Conservation (phyloP, 2,797 vertebrate genomes). For the Spea hammondii region DNA sequence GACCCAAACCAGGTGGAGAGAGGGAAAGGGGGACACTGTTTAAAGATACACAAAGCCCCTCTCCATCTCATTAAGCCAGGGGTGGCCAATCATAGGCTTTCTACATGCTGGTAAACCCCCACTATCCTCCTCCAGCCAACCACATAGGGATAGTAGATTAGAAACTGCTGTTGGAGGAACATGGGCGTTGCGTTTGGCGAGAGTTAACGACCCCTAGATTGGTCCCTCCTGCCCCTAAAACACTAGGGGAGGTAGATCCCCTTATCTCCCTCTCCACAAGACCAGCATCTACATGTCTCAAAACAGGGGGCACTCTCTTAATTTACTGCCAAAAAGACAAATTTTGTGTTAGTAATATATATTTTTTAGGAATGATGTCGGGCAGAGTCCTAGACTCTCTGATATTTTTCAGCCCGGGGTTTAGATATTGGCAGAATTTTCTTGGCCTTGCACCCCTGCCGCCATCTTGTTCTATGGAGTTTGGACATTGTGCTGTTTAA, state of each 20-base stretch:
- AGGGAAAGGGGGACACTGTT: constrained; percentile 16
- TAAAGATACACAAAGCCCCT: constrained; percentile 8
- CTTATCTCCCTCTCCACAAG: background rate
- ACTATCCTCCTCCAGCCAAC: background rate
- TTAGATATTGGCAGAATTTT: background rate
- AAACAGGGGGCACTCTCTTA: background rate
- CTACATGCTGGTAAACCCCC: background rate
- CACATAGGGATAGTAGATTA: background rate
- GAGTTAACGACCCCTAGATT: background rate
- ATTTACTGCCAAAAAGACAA: constrained; percentile 6
- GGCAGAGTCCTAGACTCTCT: too few species aligned
- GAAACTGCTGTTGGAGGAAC: background rate
- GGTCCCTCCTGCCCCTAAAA: background rate
- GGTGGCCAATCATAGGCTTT: background rate
- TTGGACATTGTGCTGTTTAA: constrained; percentile 48
- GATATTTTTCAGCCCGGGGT: too few species aligned
- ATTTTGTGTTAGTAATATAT: background rate
- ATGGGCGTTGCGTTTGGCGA: background rate
- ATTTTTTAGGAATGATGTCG: too few species aligned
- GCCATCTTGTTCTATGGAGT: constrained; percentile 13
- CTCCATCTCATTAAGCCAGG: background rate
- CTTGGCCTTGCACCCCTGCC: constrained; percentile 6
- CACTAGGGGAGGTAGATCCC: constrained; percentile 1
- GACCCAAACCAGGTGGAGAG: constrained; percentile 19
- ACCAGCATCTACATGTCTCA: background rate